These are phyloP conservation scores for Rhopilema esculentum DNA, from an alignment of 30 jellyfish, hydroid and myxozoan genomes.

Conservation along the genomic window DNA sequence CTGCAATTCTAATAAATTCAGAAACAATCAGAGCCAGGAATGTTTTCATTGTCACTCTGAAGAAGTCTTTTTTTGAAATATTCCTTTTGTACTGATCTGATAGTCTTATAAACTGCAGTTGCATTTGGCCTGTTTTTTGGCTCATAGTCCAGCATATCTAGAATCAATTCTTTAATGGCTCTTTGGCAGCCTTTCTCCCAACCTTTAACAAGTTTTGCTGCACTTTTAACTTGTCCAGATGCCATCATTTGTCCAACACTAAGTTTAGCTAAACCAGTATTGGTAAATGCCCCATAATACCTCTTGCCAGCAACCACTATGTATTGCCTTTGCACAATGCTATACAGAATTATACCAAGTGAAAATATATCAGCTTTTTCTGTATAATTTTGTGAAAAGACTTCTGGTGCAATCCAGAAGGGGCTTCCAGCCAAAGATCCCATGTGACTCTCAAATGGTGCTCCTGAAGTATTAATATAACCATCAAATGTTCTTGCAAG, in stretches of 20 bases:
- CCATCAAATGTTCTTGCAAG: conserved; percentile 55
- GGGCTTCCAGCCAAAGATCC: conserved; percentile 82
- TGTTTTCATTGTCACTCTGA: neutral
- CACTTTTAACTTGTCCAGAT: neutral
- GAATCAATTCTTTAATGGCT: conserved; percentile 13
- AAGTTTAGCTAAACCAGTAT: neutral
- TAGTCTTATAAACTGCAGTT: conserved; percentile 2
- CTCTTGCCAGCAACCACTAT: neutral
- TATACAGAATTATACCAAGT: conserved; percentile 53
- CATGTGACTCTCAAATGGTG: conserved; percentile 29
- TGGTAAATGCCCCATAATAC: conserved; percentile 68
- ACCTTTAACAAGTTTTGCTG: conserved; percentile 21
- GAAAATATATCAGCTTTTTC: conserved; percentile 77
- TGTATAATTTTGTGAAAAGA: conserved; percentile 41
- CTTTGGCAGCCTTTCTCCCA: no score
- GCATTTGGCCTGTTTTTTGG: conserved; percentile 50
- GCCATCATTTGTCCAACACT: conserved; percentile 44
- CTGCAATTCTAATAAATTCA: no score
- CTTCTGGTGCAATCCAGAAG: conserved; percentile 84
- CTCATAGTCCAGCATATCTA: conserved; percentile 30
- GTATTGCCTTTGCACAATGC: conserved; percentile 52
- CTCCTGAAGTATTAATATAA: neutral
- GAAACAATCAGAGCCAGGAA: neutral
- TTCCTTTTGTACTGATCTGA: neutral
- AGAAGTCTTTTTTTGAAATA: conserved; percentile 1